phyloP scores from a whole-genome alignment of 1,140 invertebrate genomes.

The Drosophila arizonae region DNA sequence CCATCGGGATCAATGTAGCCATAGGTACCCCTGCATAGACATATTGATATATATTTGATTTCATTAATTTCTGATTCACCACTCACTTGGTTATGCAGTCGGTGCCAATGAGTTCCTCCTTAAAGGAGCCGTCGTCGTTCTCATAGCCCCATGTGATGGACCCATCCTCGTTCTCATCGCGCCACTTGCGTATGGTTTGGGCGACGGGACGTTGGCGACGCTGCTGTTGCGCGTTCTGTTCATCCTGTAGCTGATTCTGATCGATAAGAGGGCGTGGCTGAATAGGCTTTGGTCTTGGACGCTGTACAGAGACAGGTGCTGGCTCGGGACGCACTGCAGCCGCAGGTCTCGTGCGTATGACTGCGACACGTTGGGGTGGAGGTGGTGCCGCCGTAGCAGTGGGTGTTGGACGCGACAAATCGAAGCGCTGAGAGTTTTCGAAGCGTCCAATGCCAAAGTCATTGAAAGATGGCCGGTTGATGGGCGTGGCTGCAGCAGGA shows the following conservation, averaged over 20 bases:
- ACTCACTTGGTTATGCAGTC: conserved; percentile 88
- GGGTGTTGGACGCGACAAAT: conserved; percentile 55
- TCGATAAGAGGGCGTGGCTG: conserved; percentile 72
- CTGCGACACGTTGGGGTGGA: conserved; percentile 55
- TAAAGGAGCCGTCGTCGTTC: conserved; percentile 88
- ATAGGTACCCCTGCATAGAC: conserved; percentile 87
- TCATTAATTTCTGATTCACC: neutral
- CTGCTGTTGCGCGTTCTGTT: conserved; percentile 57
- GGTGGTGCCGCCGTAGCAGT: conserved; percentile 48
- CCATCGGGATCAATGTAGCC: conserved; percentile 93
- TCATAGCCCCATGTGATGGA: conserved; percentile 94
- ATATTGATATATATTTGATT: neutral
- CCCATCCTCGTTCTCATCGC: conserved; percentile 91
- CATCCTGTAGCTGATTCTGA: conserved; percentile 71
- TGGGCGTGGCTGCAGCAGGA: conserved; percentile 45
- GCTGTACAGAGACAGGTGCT: conserved; percentile 41
- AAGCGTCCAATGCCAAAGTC: conserved; percentile 76
- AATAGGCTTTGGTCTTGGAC: conserved; percentile 71
- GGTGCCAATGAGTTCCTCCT: conserved; percentile 91
- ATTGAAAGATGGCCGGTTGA: conserved; percentile 64
- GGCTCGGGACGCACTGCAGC: conserved; percentile 51
- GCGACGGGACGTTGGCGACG: conserved; percentile 84
- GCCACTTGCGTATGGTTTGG: conserved; percentile 89
- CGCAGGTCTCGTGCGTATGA: conserved; percentile 57
- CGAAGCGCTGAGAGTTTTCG: conserved; percentile 67